Evolutionary conservation across 1,140 invertebrate species (phyloP).

Genomic region (Trypoxylus dichotomus): DNA sequence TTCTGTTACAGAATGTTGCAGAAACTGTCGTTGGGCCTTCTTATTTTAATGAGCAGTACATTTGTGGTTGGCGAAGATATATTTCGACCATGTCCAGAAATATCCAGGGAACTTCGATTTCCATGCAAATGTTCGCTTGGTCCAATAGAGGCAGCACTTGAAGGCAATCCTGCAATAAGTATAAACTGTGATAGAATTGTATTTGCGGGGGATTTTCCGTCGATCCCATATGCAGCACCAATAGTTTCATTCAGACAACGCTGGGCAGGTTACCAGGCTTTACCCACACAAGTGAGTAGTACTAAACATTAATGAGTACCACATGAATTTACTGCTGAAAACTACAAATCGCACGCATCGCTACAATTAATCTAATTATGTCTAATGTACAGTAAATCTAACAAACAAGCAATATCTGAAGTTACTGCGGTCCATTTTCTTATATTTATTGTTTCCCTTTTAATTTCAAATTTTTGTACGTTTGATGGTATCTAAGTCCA

Average conservation of each 20-base stretch:
- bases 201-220: slow-evolving; percentile 74
- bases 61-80: slow-evolving; percentile 18
- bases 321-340: too few species aligned
- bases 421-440: too few species aligned
- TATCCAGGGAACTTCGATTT: slow-evolving; percentile 64
- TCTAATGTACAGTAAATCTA: too few species aligned
- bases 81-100: slow-evolving; percentile 61
- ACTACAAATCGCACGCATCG: too few species aligned
- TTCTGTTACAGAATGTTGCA: not conserved
- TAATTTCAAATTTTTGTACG: too few species aligned
- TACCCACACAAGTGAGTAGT: slow-evolving; percentile 69
- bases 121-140: slow-evolving; percentile 64
- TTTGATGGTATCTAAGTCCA: too few species aligned
- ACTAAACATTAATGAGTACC: too few species aligned
- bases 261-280: slow-evolving; percentile 74
- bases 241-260: slow-evolving; percentile 76
- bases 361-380: too few species aligned
- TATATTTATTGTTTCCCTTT: too few species aligned
- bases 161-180: slow-evolving; percentile 56
- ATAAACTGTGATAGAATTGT: slow-evolving; percentile 83
- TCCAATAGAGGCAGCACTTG: slow-evolving; percentile 48
- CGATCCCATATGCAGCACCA: slow-evolving; percentile 72
- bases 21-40: not conserved
- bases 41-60: not conserved
- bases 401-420: too few species aligned